Base-by-base conservation (phyloP, 1,140 invertebrate genomes). In the Orius insidiosus region DNA sequence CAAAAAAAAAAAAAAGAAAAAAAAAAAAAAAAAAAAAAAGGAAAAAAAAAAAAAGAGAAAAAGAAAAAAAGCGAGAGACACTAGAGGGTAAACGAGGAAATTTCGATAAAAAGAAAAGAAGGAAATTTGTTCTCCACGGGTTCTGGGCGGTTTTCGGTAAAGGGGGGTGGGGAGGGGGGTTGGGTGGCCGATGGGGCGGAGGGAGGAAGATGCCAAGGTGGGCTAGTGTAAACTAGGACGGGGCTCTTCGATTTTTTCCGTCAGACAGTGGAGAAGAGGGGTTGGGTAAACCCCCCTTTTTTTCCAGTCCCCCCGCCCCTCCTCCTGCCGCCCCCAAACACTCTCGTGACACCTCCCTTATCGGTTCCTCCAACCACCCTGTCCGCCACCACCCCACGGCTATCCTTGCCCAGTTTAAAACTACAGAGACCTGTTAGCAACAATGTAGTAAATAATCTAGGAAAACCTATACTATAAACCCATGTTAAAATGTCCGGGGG, bases 191-290 rank as follows among this genome's bases (percentile, higher is more conserved):
- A 3, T 11, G 45, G 38, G 15, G 11, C n/a, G 41, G 41, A 32
- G 34, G 45, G 31, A 33, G 31, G 19, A 18, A 19, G 34, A 33
- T 10, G 45, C 14, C 15, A 30, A 35, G 45, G 34, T 33, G 32
- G 16, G 45, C 16, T 5, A 35, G 19, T 2, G 15, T 14, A 24
- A 47, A 39, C 34, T 15, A 31, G 35, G 46, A 39, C 34, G 19
- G 34, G 14, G 4, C 2, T 43, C 41, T 43, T 43, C 41, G 41
- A 43, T 43, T 43, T 43, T 43, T 43, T 43, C 41, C 41, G 41
- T 43, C 41, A 43, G 41, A 43, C 41, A 43, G 41, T 31, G 18
- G 41, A 7, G 18, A 43, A 43, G 41, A 43, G 41, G 31, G 24
- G 24, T 24, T 24, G 24, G 24, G 24, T 24, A 7, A 24, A 4